phyloP scores from a whole-genome alignment of 2,888 invertebrate genomes.

The Eremobia ochroleuca region DNA sequence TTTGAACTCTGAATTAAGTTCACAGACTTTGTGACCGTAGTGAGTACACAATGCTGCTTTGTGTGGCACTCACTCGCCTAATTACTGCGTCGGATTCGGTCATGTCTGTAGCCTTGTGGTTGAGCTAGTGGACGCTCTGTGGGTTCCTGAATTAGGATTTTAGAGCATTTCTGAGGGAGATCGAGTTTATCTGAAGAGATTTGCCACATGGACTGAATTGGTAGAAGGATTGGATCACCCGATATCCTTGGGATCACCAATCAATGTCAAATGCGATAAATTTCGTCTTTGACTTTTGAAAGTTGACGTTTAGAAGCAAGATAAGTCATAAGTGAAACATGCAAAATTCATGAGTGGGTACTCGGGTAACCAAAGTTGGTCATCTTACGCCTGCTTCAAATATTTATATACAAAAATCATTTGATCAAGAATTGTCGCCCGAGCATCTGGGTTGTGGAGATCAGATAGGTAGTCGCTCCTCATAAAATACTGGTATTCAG shows the following conservation, averaged over 20 bases:
- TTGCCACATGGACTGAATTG: not conserved
- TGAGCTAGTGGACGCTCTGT: not conserved
- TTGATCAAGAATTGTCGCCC: not conserved
- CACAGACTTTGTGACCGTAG: slow-evolving; percentile 38
- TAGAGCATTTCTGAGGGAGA: not conserved
- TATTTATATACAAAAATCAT: too few species aligned
- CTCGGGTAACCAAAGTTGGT: not conserved
- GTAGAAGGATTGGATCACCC: not conserved
- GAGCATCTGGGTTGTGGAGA: too few species aligned
- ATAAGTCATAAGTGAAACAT: not conserved
- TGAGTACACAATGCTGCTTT: slow-evolving; percentile 30
- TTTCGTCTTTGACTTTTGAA: not conserved
- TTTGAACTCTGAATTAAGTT: slow-evolving; percentile 43
- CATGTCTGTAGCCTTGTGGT: not conserved
- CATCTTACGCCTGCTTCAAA: not conserved
- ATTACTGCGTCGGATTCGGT: slow-evolving; percentile 31
- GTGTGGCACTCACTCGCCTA: slow-evolving; percentile 18
- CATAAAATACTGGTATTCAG: too few species aligned
- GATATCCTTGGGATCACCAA: not conserved
- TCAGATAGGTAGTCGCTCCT: too few species aligned
- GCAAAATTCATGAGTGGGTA: not conserved
- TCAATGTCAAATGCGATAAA: not conserved
- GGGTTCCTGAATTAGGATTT: not conserved
- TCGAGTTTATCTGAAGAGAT: not conserved
- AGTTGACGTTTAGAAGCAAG: not conserved